phyloP scores from a whole-genome alignment of 1,140 invertebrate genomes.

The Medauroidea extradentata region DNA sequence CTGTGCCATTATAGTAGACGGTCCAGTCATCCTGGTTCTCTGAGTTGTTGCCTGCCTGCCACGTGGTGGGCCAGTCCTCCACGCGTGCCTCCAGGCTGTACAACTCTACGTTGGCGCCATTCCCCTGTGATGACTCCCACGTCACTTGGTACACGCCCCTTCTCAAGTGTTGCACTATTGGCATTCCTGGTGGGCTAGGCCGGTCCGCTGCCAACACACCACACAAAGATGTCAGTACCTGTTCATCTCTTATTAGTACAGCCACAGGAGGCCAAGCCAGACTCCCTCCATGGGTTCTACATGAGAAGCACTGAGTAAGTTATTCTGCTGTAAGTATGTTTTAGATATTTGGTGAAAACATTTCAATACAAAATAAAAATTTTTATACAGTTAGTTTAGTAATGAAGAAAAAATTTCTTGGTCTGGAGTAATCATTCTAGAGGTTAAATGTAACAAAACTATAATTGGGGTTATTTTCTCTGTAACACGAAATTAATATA shows the following conservation, averaged over 20 bases:
- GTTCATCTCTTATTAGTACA: no score
- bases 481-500: no score
- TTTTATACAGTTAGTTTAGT: no score
- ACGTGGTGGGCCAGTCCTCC: slow-evolving; percentile 40
- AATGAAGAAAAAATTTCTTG: no score
- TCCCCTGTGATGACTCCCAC: slow-evolving; percentile 64
- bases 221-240: no score
- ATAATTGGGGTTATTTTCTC: no score
- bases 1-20: slow-evolving; percentile 74
- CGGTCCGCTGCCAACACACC: slow-evolving; percentile 50
- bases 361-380: no score
- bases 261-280: no score
- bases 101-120: slow-evolving; percentile 56
- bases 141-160: slow-evolving; percentile 63
- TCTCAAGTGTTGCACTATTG: slow-evolving; percentile 56
- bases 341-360: no score
- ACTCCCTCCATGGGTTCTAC: neutral
- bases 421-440: no score
- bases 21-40: slow-evolving; percentile 52
- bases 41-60: slow-evolving; percentile 54
- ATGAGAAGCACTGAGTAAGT: neutral
- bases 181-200: slow-evolving; percentile 61
- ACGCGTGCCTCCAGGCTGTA: slow-evolving; percentile 55
- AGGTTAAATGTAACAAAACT: no score
- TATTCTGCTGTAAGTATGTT: no score